Conservation (phyloP, 2,797 vertebrate genomes). For the Myotis findleyi region DNA sequence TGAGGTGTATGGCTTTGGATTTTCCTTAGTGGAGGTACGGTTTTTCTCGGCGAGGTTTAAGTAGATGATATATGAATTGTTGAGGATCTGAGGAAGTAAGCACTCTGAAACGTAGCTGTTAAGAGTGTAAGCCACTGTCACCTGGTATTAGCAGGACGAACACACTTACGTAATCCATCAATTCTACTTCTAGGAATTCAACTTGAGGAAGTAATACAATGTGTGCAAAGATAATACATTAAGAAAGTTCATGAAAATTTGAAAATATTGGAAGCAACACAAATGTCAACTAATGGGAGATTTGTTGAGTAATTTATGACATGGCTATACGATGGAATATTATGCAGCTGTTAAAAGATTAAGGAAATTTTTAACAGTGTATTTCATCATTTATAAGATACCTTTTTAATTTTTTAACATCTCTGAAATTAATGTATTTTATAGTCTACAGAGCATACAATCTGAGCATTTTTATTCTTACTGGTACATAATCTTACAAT, state of each 20-base stretch:
- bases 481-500: neutral
- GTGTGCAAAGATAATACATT: neutral
- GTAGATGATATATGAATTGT: neutral
- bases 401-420: constrained; percentile 24
- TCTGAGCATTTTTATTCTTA: neutral
- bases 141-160: neutral
- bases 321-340: neutral
- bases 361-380: neutral
- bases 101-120: neutral
- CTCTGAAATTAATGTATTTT: constrained; percentile 50
- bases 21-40: constrained; percentile 6
- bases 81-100: neutral
- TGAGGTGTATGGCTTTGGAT: neutral
- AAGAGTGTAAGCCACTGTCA: neutral
- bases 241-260: neutral
- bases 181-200: constrained; percentile 39
- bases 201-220: neutral
- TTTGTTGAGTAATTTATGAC: neutral
- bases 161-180: neutral
- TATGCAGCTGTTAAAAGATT: neutral
- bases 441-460: neutral
- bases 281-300: neutral
- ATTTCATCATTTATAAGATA: constrained; percentile 37
- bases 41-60: neutral
- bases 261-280: neutral